Percentiles rank a stretch among this genome's conserved stretches.
Conservation (phyloP, 2,113 vertebrate genomes). For the Collichthys lucidus region DNA sequence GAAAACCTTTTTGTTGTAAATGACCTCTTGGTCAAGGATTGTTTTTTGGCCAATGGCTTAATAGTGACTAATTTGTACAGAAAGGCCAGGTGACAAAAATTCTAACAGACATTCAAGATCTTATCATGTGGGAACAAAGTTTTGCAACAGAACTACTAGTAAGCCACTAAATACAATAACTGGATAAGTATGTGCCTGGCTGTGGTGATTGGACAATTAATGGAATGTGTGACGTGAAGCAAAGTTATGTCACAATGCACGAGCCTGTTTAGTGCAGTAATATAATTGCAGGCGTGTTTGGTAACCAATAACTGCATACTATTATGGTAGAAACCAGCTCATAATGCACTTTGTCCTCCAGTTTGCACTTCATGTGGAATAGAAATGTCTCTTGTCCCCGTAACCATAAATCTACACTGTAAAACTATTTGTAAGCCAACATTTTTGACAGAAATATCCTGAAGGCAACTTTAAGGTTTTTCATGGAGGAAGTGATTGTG, state of each 20-base stretch:
- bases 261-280: background rate
- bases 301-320: background rate
- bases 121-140: background rate
- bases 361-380: background rate
- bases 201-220: background rate
- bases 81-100: background rate
- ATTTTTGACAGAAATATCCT: background rate
- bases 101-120: background rate
- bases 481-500: background rate
- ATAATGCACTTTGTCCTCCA: background rate
- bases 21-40: background rate
- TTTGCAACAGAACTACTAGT: conserved; percentile 19
- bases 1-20: background rate
- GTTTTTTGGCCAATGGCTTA: background rate
- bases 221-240: conserved; percentile 50
- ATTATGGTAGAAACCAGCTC: background rate
- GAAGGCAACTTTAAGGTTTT: background rate
- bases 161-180: conserved; percentile 5
- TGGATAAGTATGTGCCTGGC: conserved; percentile 11
- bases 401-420: background rate
- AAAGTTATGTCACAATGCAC: conserved; percentile 28
- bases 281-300: conserved; percentile 10
- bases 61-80: background rate
- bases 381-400: background rate
- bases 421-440: background rate